Evolutionary conservation across 2,113 vertebrate genomes (phyloP).

Genomic region (Ctenodactylus gundi): DNA sequence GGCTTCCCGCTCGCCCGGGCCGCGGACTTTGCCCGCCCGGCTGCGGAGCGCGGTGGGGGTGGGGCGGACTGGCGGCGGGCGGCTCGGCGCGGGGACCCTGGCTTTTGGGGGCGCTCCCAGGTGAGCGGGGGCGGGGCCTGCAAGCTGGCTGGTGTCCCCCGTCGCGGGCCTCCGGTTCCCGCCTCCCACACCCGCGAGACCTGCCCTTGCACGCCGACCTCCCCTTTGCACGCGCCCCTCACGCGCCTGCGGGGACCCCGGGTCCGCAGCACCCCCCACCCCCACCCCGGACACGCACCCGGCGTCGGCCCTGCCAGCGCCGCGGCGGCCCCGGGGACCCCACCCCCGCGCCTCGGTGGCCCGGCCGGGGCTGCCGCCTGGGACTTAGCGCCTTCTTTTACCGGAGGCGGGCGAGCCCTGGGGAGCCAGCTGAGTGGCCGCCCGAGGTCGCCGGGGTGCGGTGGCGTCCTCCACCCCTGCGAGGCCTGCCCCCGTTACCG

Average conservation of each 20-base stretch:
- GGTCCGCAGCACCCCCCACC: not conserved
- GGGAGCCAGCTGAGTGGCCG: not conserved
- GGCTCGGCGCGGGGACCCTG: not conserved
- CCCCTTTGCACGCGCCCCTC: not conserved
- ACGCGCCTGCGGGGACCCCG: not conserved
- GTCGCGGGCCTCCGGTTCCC: not conserved
- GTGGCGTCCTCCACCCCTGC: not conserved
- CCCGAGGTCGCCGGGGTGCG: not conserved
- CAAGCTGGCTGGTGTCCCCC: not conserved
- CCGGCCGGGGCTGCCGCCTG: conserved; percentile 2
- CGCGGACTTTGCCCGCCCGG: conserved; percentile 70
- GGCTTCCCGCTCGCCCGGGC: conserved; percentile 53
- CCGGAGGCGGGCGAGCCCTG: not conserved
- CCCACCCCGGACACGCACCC: not conserved
- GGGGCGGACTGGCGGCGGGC: conserved; percentile 55
- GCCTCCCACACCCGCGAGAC: not conserved
- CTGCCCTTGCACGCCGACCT: not conserved
- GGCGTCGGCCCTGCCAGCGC: not conserved
- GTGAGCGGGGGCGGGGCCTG: conserved; percentile 59
- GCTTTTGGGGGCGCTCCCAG: conserved; percentile 36
- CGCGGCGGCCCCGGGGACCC: not conserved
- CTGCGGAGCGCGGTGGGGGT: conserved; percentile 66
- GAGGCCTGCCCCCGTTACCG: not conserved
- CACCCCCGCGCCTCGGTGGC: not conserved
- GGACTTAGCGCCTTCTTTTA: conserved; percentile 49